phyloP scores from a whole-genome alignment of 2,888 invertebrate species.

The Chaetoderma sp. region DNA sequence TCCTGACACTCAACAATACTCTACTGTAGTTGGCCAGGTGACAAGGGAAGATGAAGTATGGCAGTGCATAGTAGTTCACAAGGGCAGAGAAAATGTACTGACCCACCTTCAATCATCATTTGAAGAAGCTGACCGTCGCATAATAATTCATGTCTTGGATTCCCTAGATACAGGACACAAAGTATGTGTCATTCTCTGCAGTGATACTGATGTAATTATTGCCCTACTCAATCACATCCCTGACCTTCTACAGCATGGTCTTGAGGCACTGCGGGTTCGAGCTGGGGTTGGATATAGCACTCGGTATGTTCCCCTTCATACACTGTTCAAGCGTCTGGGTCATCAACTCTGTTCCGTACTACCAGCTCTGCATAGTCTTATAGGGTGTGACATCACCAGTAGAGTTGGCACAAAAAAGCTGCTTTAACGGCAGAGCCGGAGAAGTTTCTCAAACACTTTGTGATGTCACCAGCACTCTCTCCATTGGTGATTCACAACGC shows the following conservation, averaged over 20 bases:
- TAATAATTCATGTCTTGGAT: slow-evolving; percentile 5
- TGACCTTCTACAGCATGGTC: background rate
- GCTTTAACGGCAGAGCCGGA: slow-evolving; percentile 5
- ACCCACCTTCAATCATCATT: slow-evolving; percentile 11
- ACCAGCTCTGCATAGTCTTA: slow-evolving; percentile 13
- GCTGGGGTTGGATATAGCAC: slow-evolving; percentile 16
- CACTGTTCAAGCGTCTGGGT: slow-evolving; percentile 1
- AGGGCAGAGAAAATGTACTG: background rate
- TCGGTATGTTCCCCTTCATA: slow-evolving; percentile 3
- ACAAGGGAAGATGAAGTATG: slow-evolving; percentile 2
- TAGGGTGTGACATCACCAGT: slow-evolving; percentile 15
- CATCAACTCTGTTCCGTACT: no score
- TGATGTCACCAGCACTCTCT: slow-evolving; percentile 4
- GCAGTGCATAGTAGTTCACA: slow-evolving; percentile 1
- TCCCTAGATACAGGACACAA: slow-evolving; percentile 16
- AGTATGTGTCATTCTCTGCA: slow-evolving; percentile 7
- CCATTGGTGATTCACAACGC: background rate
- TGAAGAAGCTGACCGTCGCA: slow-evolving; percentile 15
- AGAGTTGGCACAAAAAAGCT: slow-evolving; percentile 11
- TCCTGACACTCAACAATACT: no score
- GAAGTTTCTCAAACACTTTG: slow-evolving; percentile 5
- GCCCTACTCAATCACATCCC: no score
- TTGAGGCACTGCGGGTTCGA: slow-evolving; percentile 6
- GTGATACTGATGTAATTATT: slow-evolving; percentile 4
- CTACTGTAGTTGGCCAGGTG: slow-evolving; percentile 8